Evolutionary conservation across 30 jellyfish, hydroid and myxozoan species (phyloP).

Genomic region (Aurelia aurita): DNA sequence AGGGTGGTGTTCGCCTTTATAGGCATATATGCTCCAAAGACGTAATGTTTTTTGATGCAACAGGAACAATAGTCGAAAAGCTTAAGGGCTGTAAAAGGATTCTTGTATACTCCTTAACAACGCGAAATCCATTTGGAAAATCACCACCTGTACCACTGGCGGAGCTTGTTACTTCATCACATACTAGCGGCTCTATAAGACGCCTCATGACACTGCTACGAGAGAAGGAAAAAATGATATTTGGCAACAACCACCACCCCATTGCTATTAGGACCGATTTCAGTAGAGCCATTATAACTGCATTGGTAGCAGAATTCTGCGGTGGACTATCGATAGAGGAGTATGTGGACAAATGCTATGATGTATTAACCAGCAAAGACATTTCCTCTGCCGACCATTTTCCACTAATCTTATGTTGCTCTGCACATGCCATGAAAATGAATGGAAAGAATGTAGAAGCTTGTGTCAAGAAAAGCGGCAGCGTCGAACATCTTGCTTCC

Average conservation of each 20-base stretch:
- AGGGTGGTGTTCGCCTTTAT: neutral
- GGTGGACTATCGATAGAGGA: neutral
- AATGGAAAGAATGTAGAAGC: neutral
- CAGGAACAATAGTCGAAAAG: neutral
- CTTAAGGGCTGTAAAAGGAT: neutral
- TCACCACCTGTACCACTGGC: constrained; percentile 3
- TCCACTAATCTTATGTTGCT: neutral
- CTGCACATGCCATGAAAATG: neutral
- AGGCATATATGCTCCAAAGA: neutral
- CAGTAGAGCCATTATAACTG: neutral
- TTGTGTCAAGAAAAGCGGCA: neutral
- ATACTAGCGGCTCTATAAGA: neutral
- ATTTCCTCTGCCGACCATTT: neutral
- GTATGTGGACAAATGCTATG: neutral
- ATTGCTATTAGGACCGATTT: neutral
- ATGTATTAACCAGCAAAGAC: neutral
- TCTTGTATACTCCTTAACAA: neutral
- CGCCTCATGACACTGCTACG: neutral
- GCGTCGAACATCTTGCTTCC: neutral
- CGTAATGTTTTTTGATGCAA: neutral
- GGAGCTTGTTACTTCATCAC: neutral
- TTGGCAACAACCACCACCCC: neutral
- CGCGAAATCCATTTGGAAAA: neutral
- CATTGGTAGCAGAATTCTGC: neutral
- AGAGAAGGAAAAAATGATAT: neutral